Base-by-base conservation (phyloP, 2,113 vertebrate species). In the Rynchops niger region DNA sequence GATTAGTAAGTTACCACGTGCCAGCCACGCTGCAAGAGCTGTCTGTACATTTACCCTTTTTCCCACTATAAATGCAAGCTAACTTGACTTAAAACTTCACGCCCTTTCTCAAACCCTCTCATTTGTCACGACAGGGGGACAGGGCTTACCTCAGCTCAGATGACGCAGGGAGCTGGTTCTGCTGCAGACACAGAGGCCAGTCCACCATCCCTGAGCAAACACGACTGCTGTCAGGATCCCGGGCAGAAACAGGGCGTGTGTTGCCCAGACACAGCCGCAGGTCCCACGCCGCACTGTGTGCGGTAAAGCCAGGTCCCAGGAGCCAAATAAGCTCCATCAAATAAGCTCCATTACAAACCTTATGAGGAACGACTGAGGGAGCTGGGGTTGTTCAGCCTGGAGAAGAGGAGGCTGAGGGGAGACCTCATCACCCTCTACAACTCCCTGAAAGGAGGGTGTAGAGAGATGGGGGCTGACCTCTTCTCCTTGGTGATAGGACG, bases 61-160 rank as follows among this genome's bases (percentile, higher is more conserved):
- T 3, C 10, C 38, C 47, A 18, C n/a, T 21, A 4, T 0, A 30
- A 76, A 29, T 2, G 6, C 5, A 10, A 34, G 40, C 25, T 8
- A 38, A 17, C 8, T 34, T 3, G 22, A 5, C 34, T 29, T 43
- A 13, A 1, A 67, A 58, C 32, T 25, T 23, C n/a, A 16, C 2
- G 0, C 20, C 30, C 29, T 22, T 29, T 25, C 32, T 21, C 83
- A 71, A 36, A 18, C 43, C 56, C 62, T 72, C 71, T 6, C 40
- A 3, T 5, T 11, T 58, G 20, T 3, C 69, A 42, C 56, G 1
- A 0, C 0, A 4, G 0, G 2, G 70, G 50, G 66, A 25, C 18
- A 0, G 0, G 1, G 15, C 27, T 36, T 38, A 12, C 40, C 43
- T 34, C 4, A 8, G 30, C 88, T 72, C 61, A 25, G 73, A 14